Base-by-base conservation (phyloP, 2,113 vertebrate genomes). In the Catharus fuscescens region DNA sequence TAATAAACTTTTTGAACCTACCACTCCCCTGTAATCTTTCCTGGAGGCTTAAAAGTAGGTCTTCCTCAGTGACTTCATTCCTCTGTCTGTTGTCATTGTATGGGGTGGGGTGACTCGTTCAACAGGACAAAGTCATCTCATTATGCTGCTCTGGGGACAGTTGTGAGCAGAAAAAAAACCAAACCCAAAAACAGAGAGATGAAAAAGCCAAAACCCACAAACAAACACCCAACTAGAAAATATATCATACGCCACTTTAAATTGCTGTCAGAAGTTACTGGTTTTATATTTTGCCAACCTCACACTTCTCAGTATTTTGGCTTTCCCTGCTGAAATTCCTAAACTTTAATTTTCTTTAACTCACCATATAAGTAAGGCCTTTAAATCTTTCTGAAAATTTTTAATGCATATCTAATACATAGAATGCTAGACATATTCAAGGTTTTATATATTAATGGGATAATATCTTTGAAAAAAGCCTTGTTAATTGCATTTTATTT, bases 101-200 rank as follows among this genome's bases (percentile, higher is more conserved):
- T 0, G 1, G 52, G 50, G 36, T 0, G 0, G 45, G 24, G 28
- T 1, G 3, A 31, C 36, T 73, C 38, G 32, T 65, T 79, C 50
- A 23, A 52, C 50, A 62, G 56, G 52, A 90, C 29, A 2, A 19
- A 67, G 38, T 76, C 38, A 32, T 29, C 57, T 50, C 25, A 8
- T 71, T 36, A 6, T 9, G 2, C 44, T 25, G 24, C 12, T 50
- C 5, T 4, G 11, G 40, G 42, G 31, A 34, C 36, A 61, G 10
- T 54, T 1, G 1, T 24, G n/a, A 83, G 29, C 3, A 11, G 34
- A 34, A 53, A 34, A 56, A 17, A 29, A 34, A 7, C 14, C 16
- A 34, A 28, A n/a, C 19, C 40, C 40, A 25, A 28, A 19, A 32
- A 7, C 10, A 47, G 6, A n/a, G 25, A 54, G 16, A 18, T 53